Evolutionary conservation across 2,888 invertebrate species (phyloP).

Genomic region (Atethmia centrago): DNA sequence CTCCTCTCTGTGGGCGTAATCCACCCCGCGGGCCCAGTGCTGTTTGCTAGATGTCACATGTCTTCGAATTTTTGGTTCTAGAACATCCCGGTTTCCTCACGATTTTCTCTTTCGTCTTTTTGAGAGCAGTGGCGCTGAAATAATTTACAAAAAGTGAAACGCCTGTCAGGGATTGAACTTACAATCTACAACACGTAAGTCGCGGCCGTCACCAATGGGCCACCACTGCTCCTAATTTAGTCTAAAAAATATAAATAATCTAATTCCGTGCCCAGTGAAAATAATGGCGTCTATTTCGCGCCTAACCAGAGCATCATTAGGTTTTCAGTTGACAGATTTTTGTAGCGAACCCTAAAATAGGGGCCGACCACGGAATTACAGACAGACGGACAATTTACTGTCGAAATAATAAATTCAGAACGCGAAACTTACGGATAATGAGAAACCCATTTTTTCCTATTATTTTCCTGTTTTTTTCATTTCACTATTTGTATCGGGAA

Average conservation of each 20-base stretch:
- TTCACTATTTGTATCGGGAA: conserved; percentile 39
- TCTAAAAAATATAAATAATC: neutral
- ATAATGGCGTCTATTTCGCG: conserved; percentile 20
- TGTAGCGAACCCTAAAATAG: conserved; percentile 44
- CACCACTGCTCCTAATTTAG: neutral
- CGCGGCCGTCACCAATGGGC: too few species aligned
- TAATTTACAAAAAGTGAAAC: too few species aligned
- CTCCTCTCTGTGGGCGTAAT: too few species aligned
- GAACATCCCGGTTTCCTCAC: too few species aligned
- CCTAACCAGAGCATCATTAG: conserved; percentile 39
- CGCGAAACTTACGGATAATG: conserved; percentile 59
- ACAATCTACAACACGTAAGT: too few species aligned
- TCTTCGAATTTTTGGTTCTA: too few species aligned
- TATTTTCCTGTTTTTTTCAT: conserved; percentile 54
- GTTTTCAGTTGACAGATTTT: conserved; percentile 48
- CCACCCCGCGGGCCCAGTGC: too few species aligned
- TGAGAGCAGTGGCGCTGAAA: too few species aligned
- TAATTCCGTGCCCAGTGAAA: conserved; percentile 18
- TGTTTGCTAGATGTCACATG: too few species aligned
- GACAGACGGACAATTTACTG: conserved; percentile 64
- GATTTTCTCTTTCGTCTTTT: too few species aligned
- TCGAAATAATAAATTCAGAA: conserved; percentile 66
- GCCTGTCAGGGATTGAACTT: too few species aligned
- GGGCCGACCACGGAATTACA: conserved; percentile 54
- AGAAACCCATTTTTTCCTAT: conserved; percentile 63